Evolutionary conservation across 2,797 vertebrate genomes (phyloP).

Genomic region (Chiroxiphia lanceolata): DNA sequence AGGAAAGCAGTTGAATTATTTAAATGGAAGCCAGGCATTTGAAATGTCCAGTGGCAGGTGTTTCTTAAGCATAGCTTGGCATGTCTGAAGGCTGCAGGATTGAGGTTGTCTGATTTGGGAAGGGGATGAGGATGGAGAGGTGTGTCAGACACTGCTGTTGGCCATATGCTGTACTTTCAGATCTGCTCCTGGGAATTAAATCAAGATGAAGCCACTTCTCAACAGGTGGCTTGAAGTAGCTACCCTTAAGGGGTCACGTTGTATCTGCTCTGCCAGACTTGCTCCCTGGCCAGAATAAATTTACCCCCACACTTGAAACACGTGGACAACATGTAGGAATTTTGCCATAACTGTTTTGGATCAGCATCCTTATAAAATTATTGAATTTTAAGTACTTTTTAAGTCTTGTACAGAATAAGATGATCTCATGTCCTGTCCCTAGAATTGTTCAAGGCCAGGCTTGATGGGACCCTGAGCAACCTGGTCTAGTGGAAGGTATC

Average conservation of each 20-base stretch:
- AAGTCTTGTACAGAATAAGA: not conserved
- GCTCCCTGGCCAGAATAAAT: not conserved
- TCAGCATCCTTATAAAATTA: not conserved
- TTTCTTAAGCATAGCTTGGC: not conserved
- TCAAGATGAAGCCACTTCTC: not conserved
- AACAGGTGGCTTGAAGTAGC: not conserved
- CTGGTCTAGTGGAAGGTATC: not conserved
- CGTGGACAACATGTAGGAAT: accelerated
- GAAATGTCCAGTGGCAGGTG: not conserved
- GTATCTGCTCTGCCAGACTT: not conserved
- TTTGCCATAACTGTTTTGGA: not conserved
- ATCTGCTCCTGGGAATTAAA: not conserved
- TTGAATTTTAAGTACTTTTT: not conserved
- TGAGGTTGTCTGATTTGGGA: not conserved
- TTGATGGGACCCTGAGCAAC: not conserved
- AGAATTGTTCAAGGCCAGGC: too few relatives aligned
- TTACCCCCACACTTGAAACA: accelerated
- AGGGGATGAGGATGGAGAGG: not conserved
- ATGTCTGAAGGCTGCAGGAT: not conserved
- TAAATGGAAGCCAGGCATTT: not conserved
- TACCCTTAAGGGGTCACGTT: not conserved
- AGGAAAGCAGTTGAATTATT: not conserved
- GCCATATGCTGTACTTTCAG: not conserved
- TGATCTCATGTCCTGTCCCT: not conserved
- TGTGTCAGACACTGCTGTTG: not conserved